Percentiles rank a stretch among this genome's conserved stretches.
These are phyloP conservation scores for Macaca mulatta DNA, from an alignment of 2,113 vertebrate species.

Conservation along the genomic window DNA sequence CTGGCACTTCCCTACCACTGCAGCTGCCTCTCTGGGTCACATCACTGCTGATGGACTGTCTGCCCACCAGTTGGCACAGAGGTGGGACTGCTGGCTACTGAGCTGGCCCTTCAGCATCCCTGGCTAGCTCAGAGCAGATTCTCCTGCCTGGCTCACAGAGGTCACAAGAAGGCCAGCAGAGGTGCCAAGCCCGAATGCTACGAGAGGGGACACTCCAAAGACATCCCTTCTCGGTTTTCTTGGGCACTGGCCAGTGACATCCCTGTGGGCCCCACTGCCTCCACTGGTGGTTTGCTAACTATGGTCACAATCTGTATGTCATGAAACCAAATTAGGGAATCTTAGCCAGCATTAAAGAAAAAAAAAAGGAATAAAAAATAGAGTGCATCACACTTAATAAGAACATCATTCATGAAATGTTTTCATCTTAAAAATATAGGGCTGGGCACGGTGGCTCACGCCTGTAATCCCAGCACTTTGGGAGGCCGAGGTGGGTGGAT, in stretches of 20 bases:
- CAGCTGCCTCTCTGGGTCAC: not conserved
- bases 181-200: accelerated
- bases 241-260: not conserved
- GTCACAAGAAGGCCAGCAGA: not conserved
- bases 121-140: not conserved
- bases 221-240: not conserved
- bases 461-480: no score
- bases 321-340: not conserved
- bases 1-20: not conserved
- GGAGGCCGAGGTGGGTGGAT: no score
- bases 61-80: not conserved
- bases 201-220: not conserved
- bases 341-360: not conserved
- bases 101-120: not conserved
- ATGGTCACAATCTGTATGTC: not conserved
- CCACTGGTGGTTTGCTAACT: not conserved
- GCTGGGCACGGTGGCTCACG: no score
- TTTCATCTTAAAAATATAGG: not conserved
- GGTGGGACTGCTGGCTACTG: not conserved
- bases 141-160: not conserved
- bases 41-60: no score
- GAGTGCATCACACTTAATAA: not conserved
- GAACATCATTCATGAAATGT: not conserved
- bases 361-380: not conserved
- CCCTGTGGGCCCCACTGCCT: not conserved